Evolutionary conservation across 2,797 vertebrate genomes (phyloP).

Genomic region (Numenius phaeopus): DNA sequence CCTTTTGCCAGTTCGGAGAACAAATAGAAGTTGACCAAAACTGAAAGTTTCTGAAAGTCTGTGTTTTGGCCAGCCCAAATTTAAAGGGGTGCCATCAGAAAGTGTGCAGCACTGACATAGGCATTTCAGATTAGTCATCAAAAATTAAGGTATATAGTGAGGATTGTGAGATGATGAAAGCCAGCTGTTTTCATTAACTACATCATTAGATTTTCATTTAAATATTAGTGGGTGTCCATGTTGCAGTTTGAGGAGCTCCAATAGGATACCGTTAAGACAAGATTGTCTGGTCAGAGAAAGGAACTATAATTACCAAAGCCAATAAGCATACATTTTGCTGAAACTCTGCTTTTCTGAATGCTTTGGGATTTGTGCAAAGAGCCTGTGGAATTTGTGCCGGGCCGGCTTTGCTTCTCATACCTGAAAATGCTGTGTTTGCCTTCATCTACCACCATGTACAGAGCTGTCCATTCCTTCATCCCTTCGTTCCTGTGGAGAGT

Average conservation of each 20-base stretch:
- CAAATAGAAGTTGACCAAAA: background rate
- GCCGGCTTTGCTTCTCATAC: background rate
- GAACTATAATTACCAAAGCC: background rate
- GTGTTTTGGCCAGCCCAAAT: background rate
- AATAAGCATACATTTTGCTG: background rate
- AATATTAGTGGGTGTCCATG: rapidly evolving
- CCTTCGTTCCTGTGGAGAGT: rapidly evolving
- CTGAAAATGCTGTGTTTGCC: background rate
- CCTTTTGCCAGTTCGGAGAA: background rate
- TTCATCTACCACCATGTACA: rapidly evolving
- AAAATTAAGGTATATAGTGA: background rate
- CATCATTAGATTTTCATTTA: background rate
- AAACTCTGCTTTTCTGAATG: background rate
- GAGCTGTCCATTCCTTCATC: background rate
- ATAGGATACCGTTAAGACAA: background rate
- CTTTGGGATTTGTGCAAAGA: background rate
- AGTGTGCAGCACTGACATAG: background rate
- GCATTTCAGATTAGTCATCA: background rate
- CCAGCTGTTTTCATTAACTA: background rate
- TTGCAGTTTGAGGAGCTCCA: background rate
- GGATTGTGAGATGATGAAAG: background rate
- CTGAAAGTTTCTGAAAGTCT: background rate
- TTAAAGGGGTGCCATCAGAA: background rate
- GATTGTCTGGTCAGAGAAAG: background rate
- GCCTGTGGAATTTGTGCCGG: rapidly evolving